phyloP scores from a whole-genome alignment of 2,113 vertebrate species.

The Cyanistes caeruleus region DNA sequence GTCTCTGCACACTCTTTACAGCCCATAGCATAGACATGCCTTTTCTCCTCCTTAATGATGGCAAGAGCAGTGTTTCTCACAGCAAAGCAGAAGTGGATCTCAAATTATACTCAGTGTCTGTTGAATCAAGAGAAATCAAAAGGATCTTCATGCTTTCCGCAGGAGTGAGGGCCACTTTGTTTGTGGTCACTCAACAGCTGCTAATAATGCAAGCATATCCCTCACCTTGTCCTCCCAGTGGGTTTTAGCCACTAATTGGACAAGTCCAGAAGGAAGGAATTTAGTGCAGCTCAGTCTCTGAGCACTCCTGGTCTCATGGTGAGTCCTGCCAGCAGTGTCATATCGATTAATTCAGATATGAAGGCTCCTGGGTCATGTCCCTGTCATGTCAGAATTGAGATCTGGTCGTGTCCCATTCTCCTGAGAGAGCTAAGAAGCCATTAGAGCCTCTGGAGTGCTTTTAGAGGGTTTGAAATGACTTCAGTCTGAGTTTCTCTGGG shows the following conservation, averaged over 20 bases:
- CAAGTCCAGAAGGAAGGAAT: background rate
- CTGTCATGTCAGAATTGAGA: background rate
- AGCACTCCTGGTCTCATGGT: background rate
- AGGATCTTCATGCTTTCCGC: background rate
- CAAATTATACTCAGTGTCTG: background rate
- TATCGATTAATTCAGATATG: background rate
- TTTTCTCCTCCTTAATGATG: background rate
- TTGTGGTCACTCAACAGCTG: background rate
- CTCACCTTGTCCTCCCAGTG: background rate
- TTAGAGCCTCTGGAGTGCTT: background rate
- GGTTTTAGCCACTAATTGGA: constrained; percentile 34
- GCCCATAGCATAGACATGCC: background rate
- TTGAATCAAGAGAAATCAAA: constrained; percentile 1
- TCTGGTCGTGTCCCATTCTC: background rate
- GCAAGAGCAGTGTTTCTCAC: background rate
- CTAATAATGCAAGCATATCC: background rate
- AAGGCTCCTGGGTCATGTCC: constrained; percentile 15
- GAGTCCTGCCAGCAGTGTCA: background rate
- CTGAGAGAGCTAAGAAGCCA: background rate
- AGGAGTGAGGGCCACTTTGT: background rate
- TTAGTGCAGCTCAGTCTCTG: background rate
- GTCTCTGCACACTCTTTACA: background rate
- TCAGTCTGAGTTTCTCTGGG: background rate
- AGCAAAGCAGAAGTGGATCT: background rate
- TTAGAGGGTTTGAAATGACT: background rate